A percentile compares a stretch with the other conserved stretches of the same genome.
These are phyloP conservation scores for Pachypanchax playfairii DNA, from an alignment of 2,113 vertebrate genomes.

Conservation along the genomic window DNA sequence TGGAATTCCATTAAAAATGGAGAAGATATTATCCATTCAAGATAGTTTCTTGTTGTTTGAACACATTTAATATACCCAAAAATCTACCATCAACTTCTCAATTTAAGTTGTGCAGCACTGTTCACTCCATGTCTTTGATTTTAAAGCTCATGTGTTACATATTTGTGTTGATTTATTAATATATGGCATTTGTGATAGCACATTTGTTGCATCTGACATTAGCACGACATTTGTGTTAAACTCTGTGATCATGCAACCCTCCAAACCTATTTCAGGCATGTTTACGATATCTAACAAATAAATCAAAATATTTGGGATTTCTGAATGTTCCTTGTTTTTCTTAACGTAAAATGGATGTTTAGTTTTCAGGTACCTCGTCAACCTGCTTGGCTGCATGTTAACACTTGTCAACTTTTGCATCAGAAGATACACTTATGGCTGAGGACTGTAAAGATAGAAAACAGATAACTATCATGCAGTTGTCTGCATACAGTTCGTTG, in stretches of 20 bases:
- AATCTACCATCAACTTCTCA: too few species aligned
- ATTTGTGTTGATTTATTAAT: not conserved
- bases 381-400: not conserved
- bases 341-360: not conserved
- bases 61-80: too few species aligned
- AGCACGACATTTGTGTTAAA: not conserved
- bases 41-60: too few species aligned
- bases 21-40: slow-evolving; percentile 1
- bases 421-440: not conserved
- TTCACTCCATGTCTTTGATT: not conserved
- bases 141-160: not conserved
- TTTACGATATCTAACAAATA: not conserved
- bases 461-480: too few species aligned
- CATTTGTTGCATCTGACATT: not conserved
- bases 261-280: too few species aligned
- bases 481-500: too few species aligned
- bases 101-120: too few species aligned
- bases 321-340: not conserved
- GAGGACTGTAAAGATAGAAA: not conserved
- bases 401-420: not conserved
- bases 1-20: slow-evolving; percentile 26
- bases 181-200: too few species aligned
- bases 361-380: not conserved
- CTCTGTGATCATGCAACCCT: not conserved
- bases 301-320: not conserved